These are phyloP conservation scores for Neoascia interrupta DNA, from an alignment of 2,888 invertebrate species.

Conservation along the genomic window DNA sequence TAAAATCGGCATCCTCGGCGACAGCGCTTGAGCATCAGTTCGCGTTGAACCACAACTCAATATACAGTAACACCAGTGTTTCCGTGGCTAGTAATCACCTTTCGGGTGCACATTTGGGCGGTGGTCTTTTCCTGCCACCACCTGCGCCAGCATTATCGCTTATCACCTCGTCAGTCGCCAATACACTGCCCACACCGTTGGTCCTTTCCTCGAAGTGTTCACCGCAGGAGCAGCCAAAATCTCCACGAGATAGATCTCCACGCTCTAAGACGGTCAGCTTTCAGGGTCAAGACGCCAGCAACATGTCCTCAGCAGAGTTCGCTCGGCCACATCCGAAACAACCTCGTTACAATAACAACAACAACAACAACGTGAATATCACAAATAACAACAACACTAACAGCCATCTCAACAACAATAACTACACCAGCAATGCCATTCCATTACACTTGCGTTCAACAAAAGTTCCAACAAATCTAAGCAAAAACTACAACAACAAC, in stretches of 20 bases:
- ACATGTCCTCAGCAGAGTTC: constrained; percentile 73
- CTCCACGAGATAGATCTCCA: constrained; percentile 66
- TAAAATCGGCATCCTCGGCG: constrained; percentile 44
- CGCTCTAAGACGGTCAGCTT: constrained; percentile 62
- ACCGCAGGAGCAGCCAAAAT: constrained; percentile 66
- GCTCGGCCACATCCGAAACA: constrained; percentile 74
- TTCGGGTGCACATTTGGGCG: constrained; percentile 38
- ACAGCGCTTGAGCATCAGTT: constrained; percentile 57
- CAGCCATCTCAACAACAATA: constrained; percentile 59
- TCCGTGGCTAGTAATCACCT: constrained; percentile 50
- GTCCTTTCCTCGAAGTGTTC: constrained; percentile 60
- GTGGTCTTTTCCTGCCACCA: constrained; percentile 62
- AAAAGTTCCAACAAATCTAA: constrained; percentile 37
- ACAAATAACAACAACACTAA: constrained; percentile 51
- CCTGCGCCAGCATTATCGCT: constrained; percentile 50
- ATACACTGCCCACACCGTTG: constrained; percentile 52
- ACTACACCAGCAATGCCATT: constrained; percentile 68
- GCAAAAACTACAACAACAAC: constrained; percentile 55
- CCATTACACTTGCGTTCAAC: constrained; percentile 70
- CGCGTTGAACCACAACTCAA: constrained; percentile 40
- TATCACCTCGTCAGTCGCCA: constrained; percentile 41
- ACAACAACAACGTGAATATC: constrained; percentile 58
- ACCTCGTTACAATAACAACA: constrained; percentile 68
- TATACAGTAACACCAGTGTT: constrained; percentile 48
- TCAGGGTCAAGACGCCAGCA: constrained; percentile 56